Conservation (phyloP, 1,140 invertebrate species). For the Zaprionus ornatus region DNA sequence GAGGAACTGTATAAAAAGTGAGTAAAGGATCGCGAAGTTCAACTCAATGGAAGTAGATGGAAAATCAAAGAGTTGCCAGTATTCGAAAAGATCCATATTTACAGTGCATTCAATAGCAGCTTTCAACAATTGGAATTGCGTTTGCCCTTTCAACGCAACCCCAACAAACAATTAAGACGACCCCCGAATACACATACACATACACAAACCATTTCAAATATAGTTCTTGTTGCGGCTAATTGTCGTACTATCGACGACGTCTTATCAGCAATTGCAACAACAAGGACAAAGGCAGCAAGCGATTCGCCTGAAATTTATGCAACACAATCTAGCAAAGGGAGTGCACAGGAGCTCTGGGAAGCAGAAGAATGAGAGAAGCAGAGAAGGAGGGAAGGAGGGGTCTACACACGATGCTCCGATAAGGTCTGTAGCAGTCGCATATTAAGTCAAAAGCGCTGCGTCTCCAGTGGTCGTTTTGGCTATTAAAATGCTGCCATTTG, state of each 20-base stretch:
- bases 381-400: conserved; percentile 20
- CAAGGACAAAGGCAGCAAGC: conserved; percentile 47
- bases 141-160: conserved; percentile 63
- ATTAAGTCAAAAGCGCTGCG: conserved; percentile 74
- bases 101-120: conserved; percentile 4
- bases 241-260: conserved; percentile 75
- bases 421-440: conserved; percentile 48
- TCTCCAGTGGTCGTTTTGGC: conserved; percentile 26
- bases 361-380: not conserved
- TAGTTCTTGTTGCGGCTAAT: conserved; percentile 74
- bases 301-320: conserved; percentile 75
- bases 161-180: conserved; percentile 70
- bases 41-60: too few relatives aligned
- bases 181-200: not conserved
- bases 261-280: conserved; percentile 57
- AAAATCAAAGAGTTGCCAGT: not conserved
- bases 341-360: not conserved
- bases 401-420: conserved; percentile 44
- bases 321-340: conserved; percentile 48
- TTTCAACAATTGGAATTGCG: conserved; percentile 62
- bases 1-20: not conserved
- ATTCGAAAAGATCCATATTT: not conserved
- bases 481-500: conserved; percentile 80
- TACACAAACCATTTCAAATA: conserved; percentile 52
- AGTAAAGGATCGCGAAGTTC: not conserved